Conservation (phyloP, 1,140 invertebrate genomes). For the Drosophila nannoptera region DNA sequence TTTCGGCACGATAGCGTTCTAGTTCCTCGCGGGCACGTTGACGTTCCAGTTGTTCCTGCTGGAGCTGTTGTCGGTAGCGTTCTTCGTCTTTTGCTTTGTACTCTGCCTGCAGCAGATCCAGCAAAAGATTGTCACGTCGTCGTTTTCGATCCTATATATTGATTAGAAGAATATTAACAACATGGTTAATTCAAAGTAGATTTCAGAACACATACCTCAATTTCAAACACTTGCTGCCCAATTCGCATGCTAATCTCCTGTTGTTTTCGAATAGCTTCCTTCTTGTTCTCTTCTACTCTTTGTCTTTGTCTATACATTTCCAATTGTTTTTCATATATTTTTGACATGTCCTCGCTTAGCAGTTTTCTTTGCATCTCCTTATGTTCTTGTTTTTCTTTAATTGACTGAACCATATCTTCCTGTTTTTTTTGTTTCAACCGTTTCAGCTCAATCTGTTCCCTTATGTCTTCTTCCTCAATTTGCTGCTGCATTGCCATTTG, state of each 20-base stretch:
- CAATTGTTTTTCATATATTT: constrained; percentile 15
- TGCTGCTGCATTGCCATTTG: constrained; percentile 39
- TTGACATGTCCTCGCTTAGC: constrained; percentile 10
- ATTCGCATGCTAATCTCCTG: constrained; percentile 48
- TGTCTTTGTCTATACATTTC: constrained; percentile 20
- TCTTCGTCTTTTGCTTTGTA: constrained; percentile 59
- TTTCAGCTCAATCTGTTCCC: constrained; percentile 18
- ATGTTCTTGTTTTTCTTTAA: constrained; percentile 34
- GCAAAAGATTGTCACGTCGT: constrained; percentile 43
- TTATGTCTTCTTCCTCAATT: constrained; percentile 48
- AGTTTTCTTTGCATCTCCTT: constrained; percentile 16
- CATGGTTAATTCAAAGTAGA: background rate
- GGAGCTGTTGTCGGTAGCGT: constrained; percentile 54
- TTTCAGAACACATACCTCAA: constrained; percentile 33
- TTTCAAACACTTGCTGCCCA: constrained; percentile 46
- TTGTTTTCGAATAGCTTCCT: constrained; percentile 28
- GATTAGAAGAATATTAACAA: background rate
- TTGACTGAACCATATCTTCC: constrained; percentile 29
- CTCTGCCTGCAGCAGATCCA: constrained; percentile 60
- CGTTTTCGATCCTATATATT: constrained; percentile 41
- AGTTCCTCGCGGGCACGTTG: constrained; percentile 44
- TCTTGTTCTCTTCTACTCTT: constrained; percentile 12
- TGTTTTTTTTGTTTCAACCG: constrained; percentile 36
- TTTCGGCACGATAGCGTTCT: constrained; percentile 39
- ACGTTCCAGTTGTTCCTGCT: constrained; percentile 48